Percentiles rank a stretch among this genome's conserved stretches.
These are phyloP conservation scores for Apotomis capreana DNA, from an alignment of 2,888 invertebrate genomes.

Conservation along the genomic window DNA sequence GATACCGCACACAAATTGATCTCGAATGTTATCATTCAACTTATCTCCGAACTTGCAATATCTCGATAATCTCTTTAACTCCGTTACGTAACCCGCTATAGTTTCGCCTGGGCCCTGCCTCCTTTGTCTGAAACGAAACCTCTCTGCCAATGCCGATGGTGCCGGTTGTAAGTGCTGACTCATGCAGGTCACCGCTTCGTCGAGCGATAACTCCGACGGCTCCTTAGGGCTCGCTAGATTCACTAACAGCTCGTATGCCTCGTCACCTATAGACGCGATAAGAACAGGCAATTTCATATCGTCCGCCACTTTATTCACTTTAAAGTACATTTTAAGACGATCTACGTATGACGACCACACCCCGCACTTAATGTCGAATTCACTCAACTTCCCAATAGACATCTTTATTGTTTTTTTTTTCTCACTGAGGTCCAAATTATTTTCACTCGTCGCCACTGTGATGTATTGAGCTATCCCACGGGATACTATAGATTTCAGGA, in stretches of 20 bases:
- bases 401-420: background rate
- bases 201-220: background rate
- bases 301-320: slow-evolving; percentile 14
- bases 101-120: slow-evolving; percentile 3
- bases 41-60: slow-evolving; percentile 4
- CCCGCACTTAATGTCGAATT: too few species aligned
- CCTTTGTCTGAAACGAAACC: slow-evolving; percentile 12
- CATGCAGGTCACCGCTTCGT: background rate
- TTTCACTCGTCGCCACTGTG: too few species aligned
- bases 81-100: background rate
- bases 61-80: slow-evolving; percentile 7
- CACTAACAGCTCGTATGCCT: slow-evolving; percentile 6
- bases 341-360: too few species aligned
- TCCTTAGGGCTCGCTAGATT: background rate
- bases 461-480: too few species aligned
- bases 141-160: slow-evolving; percentile 10
- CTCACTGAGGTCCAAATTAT: too few species aligned
- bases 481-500: too few species aligned
- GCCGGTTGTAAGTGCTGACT: slow-evolving; percentile 14
- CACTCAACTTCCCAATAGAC: slow-evolving; percentile 13
- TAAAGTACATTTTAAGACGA: slow-evolving; percentile 18
- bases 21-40: slow-evolving; percentile 8
- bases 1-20: slow-evolving; percentile 14
- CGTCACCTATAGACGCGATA: slow-evolving; percentile 7
- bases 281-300: slow-evolving; percentile 10